Evolutionary conservation across 2,797 vertebrate species (phyloP), one percentile per base, ranked within the genome.

Genomic region (Oryzias dopingdopingensis): DNA sequence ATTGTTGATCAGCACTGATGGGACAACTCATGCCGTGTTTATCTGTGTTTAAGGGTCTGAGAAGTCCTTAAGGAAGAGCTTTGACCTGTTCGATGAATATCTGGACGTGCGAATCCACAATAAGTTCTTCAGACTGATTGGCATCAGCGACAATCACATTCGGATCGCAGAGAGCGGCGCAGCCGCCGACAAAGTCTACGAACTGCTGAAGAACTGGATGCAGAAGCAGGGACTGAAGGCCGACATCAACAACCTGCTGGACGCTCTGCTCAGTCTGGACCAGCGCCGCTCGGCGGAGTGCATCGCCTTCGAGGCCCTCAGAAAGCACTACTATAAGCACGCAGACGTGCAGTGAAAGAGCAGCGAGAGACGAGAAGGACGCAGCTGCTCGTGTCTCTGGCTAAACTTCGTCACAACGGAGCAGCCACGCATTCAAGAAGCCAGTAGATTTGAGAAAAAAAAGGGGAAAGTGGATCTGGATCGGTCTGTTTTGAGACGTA

Each of bases 151-250:
- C 82, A 93, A 93, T 80, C 73, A 82, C 63, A 93, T 93, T 26
- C 89, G 87, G 14, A 87, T 87, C 0, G 91, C 91, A 0, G 91
- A 92, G 74, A 86, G 59, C 7, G 81, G 83, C 22, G 14, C 82
- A 41, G 20, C 84, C 0, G 46, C 48, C 0, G 92, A 93, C 86
- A 92, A 92, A 55, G 92, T 93, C 49, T 93, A 93, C 20, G 91
- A 93, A 43, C 90, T 93, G 68, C 86, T 93, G 61, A 90, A 89
- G 67, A 89, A 77, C 74, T 93, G 92, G 92, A 92, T 92, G 92
- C 92, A 93, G 80, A 78, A 82, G 26, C 87, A 90, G 70, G 92
- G 92, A 15, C 88, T 91, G 0, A 89, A 90, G 16, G 92, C 92
- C 0, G 89, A 92, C 85, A 92, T 93, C 81, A 93, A 93, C 67